These are phyloP conservation scores for Saxidomus purpurata DNA, from an alignment of 1,140 invertebrate genomes.

Conservation along the genomic window DNA sequence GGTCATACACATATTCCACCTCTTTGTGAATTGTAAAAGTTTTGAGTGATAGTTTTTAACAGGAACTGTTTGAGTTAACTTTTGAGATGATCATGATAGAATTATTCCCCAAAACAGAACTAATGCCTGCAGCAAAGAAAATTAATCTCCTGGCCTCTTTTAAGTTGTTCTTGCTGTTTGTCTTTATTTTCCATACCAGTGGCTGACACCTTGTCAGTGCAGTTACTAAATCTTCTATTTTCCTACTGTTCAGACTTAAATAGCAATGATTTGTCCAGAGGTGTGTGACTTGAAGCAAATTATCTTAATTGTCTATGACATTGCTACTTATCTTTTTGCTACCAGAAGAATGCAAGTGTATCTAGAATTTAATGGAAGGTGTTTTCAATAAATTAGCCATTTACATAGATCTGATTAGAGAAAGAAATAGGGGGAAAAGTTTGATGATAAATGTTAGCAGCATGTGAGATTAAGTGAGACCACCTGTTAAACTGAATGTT, in stretches of 20 bases:
- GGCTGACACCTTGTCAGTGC: background rate
- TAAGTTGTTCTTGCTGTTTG: background rate
- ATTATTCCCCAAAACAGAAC: too few species aligned
- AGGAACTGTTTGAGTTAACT: too few species aligned
- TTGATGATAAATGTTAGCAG: constrained; percentile 19
- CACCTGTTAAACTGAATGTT: constrained; percentile 23
- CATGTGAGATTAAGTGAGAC: constrained; percentile 28
- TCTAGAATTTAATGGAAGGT: constrained; percentile 26
- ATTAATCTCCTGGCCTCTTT: too few species aligned
- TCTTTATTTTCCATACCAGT: background rate
- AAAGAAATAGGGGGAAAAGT: background rate
- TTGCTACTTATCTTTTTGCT: constrained; percentile 19
- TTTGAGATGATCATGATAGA: too few species aligned
- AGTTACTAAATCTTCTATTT: background rate
- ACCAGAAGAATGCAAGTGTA: constrained; percentile 5
- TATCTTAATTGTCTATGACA: background rate
- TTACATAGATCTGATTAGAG: background rate
- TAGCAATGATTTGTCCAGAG: background rate
- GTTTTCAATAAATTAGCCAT: constrained; percentile 39
- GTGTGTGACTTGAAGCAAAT: background rate
- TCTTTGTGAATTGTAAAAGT: too few species aligned
- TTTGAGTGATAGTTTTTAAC: too few species aligned
- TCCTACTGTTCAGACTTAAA: background rate
- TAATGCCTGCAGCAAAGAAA: too few species aligned
- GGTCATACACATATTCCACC: too few species aligned